These are phyloP conservation scores for Micropterix aruncella DNA, from an alignment of 2,888 invertebrate species.

Conservation along the genomic window DNA sequence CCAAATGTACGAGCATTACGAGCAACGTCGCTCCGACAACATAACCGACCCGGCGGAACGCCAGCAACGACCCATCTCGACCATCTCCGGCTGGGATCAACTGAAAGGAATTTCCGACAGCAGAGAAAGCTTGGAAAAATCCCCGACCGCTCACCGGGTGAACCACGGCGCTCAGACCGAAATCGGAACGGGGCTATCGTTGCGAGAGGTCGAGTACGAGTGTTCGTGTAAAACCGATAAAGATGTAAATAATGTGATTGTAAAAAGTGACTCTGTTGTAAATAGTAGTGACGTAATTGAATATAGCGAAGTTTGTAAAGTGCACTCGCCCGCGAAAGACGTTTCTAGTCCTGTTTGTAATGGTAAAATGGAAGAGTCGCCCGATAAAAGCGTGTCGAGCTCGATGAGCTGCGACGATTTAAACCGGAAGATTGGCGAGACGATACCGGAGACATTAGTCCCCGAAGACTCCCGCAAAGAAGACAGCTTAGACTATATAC, in stretches of 20 bases:
- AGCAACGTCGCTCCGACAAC: conserved; percentile 85
- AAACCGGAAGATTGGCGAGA: conserved; percentile 25
- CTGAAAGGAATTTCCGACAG: conserved; percentile 15
- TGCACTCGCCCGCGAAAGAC: conserved; percentile 28
- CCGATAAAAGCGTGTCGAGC: conserved; percentile 6
- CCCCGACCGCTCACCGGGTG: conserved; percentile 20
- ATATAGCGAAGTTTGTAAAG: conserved; percentile 52
- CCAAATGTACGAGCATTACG: conserved; percentile 95
- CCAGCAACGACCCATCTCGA: conserved; percentile 87
- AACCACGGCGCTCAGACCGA: conserved; percentile 35
- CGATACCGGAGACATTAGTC: conserved; percentile 8
- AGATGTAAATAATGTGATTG: conserved; percentile 9
- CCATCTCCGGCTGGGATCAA: conserved; percentile 90
- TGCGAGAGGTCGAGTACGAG: conserved; percentile 30
- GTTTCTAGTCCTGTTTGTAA: conserved; percentile 21
- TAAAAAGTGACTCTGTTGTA: conserved; percentile 14
- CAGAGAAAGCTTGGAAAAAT: conserved; percentile 18
- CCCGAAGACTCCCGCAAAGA: not conserved
- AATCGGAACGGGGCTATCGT: conserved; percentile 29
- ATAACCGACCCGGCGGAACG: conserved; percentile 90
- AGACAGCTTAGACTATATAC: conserved; percentile 35
- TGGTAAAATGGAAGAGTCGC: conserved; percentile 18
- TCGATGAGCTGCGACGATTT: not conserved
- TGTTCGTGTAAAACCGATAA: conserved; percentile 16
- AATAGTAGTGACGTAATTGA: conserved; percentile 18